Conservation (phyloP, 2,113 vertebrate species). For the Albula glossodonta region DNA sequence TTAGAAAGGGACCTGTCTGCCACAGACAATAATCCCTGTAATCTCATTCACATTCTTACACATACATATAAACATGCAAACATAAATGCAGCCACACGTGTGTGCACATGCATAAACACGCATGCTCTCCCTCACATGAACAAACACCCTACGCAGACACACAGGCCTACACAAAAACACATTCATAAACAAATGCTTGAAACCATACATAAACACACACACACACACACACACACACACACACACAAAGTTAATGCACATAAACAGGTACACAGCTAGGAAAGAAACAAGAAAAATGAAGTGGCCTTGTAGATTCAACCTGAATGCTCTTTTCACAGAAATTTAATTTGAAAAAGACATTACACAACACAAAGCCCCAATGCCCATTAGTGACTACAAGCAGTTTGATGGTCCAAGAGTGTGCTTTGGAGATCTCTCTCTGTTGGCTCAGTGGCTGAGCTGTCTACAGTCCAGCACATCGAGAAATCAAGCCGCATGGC, state of each 20-base stretch:
- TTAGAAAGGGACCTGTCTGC: not conserved
- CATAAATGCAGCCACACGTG: no score
- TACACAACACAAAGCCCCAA: not conserved
- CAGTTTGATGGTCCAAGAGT: not conserved
- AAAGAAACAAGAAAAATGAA: not conserved
- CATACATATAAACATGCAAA: no score
- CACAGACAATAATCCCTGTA: not conserved
- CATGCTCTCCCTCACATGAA: no score
- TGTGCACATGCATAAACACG: no score
- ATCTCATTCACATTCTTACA: not conserved
- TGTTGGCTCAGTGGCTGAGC: constrained; percentile 10
- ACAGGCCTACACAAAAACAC: no score
- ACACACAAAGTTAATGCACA: not conserved
- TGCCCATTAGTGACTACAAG: not conserved
- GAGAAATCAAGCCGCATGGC: not conserved
- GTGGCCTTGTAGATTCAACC: not conserved
- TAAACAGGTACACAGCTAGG: not conserved
- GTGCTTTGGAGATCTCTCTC: not conserved
- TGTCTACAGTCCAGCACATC: not conserved
- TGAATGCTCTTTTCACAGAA: not conserved
- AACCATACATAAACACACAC: no score
- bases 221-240: not conserved
- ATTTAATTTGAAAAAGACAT: constrained; percentile 1
- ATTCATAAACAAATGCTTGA: no score
- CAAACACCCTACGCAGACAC: no score